Evolutionary conservation across 2,888 invertebrate genomes (phyloP).

Genomic region (Lithophane ornitopus): DNA sequence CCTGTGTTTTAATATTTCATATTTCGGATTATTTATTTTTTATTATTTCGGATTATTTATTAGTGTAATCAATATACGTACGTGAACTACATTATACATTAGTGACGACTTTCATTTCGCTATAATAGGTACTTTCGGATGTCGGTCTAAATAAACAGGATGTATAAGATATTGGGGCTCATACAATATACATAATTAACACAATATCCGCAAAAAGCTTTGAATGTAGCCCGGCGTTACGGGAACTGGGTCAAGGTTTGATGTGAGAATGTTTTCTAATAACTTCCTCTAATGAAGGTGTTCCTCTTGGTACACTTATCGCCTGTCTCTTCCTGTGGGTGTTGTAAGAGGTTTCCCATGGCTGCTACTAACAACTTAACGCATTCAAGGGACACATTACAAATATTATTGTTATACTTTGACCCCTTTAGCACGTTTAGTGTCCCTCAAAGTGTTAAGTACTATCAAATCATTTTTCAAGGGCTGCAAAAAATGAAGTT

Average conservation of each 20-base stretch:
- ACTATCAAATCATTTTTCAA: not conserved
- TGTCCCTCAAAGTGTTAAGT: not conserved
- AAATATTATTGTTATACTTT: too few relatives aligned
- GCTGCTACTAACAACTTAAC: not conserved
- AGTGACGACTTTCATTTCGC: too few relatives aligned
- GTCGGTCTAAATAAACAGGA: slow-evolving; percentile 37
- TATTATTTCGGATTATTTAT: too few relatives aligned
- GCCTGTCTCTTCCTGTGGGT: not conserved
- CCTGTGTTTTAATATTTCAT: not conserved
- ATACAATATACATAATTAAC: slow-evolving; percentile 35
- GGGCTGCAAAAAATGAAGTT: not conserved
- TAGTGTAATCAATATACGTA: too few relatives aligned
- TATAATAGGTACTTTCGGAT: slow-evolving; percentile 16
- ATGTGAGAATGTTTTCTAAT: not conserved
- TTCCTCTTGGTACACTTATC: not conserved
- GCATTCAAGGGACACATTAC: too few relatives aligned
- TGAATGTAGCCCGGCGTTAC: slow-evolving; percentile 10
- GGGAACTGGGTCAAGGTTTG: slow-evolving; percentile 26
- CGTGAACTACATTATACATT: too few relatives aligned
- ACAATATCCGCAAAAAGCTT: slow-evolving; percentile 30
- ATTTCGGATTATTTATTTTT: too few relatives aligned
- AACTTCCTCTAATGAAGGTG: not conserved
- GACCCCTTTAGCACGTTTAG: too few relatives aligned
- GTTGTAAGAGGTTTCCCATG: too few relatives aligned
- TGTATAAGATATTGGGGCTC: slow-evolving; percentile 10